phyloP scores from a whole-genome alignment of 2,113 vertebrate genomes.

The Pseudolaguvia tuberculata region DNA sequence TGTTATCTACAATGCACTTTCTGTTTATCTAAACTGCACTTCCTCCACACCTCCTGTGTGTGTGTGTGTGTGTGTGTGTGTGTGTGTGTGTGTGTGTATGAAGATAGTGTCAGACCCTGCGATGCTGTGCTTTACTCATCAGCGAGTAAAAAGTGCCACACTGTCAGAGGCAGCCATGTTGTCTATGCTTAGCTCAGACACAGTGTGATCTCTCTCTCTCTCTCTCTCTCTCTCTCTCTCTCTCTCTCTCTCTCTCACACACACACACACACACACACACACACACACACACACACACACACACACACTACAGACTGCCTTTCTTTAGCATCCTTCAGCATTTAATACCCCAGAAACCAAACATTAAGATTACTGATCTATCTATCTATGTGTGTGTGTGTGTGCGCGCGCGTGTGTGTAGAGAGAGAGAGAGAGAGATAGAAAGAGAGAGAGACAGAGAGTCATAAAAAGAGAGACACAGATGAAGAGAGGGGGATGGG shows the following conservation, averaged over 20 bases:
- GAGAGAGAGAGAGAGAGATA: too few relatives aligned
- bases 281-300: conserved; percentile 18
- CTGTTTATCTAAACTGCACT: too few relatives aligned
- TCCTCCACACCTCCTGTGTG: background rate
- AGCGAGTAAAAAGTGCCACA: background rate
- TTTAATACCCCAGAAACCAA: too few relatives aligned
- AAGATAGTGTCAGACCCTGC: background rate
- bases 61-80: background rate
- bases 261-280: conserved; percentile 23
- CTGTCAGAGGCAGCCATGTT: conserved; percentile 10
- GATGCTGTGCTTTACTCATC: background rate
- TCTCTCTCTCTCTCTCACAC: conserved; percentile 12
- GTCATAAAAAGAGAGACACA: background rate
- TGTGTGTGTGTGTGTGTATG: too few relatives aligned
- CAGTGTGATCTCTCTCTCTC: background rate
- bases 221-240: background rate
- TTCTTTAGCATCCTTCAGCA: background rate
- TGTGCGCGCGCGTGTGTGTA: too few relatives aligned
- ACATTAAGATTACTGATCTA: conserved; percentile 2
- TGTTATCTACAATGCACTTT: too few relatives aligned
- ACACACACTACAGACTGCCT: background rate
- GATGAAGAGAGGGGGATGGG: background rate
- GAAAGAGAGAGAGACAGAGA: too few relatives aligned
- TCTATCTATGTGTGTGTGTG: too few relatives aligned
- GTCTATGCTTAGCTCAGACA: background rate